Percentiles rank a stretch among this genome's conserved stretches.
Conservation (phyloP, 2,113 vertebrate species). For the Leuciscus idus region DNA sequence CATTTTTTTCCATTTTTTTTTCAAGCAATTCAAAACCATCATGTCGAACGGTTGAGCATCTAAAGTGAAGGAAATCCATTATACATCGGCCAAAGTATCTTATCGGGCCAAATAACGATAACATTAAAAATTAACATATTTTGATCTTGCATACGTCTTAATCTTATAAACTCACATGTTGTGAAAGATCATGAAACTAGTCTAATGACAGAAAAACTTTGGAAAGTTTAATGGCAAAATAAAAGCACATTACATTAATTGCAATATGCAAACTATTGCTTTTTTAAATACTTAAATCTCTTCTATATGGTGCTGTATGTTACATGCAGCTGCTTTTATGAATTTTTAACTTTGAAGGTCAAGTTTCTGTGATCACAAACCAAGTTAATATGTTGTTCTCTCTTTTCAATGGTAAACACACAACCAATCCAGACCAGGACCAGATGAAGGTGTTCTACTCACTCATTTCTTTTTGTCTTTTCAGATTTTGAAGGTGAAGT, state of each 20-base stretch:
- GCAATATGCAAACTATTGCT: background rate
- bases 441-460: background rate
- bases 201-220: background rate
- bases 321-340: background rate
- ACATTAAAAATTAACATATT: too few species aligned
- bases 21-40: too few species aligned
- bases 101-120: too few species aligned
- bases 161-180: too few species aligned
- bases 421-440: background rate
- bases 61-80: too few species aligned
- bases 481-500: conserved; percentile 72
- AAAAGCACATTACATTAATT: background rate
- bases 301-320: background rate
- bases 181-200: background rate
- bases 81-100: too few species aligned
- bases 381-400: background rate
- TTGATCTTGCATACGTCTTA: too few species aligned
- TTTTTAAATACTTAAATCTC: background rate
- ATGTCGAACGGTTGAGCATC: too few species aligned
- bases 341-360: background rate
- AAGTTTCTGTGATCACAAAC: background rate
- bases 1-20: too few species aligned
- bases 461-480: conserved; percentile 47
- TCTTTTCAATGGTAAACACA: background rate
- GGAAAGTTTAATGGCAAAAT: background rate